These are phyloP conservation scores for Hystrix brachyura DNA, from an alignment of 2,113 vertebrate species.

Conservation along the genomic window DNA sequence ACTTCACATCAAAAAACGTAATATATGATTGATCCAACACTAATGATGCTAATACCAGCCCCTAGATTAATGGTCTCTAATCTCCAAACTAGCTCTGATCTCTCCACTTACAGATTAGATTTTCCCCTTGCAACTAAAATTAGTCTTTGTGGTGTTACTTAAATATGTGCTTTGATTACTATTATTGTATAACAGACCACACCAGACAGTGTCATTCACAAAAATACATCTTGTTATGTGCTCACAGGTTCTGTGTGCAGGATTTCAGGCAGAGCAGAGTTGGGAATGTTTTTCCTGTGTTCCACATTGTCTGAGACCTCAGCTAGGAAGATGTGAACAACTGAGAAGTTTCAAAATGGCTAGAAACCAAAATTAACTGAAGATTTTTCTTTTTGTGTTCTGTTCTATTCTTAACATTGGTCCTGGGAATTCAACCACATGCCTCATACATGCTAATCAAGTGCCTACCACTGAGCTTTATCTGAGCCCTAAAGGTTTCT, in stretches of 20 bases:
- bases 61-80: not conserved
- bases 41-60: slow-evolving; percentile 18
- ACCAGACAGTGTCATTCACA: not conserved
- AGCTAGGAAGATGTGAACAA: not conserved
- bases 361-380: slow-evolving; percentile 27
- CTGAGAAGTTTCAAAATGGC: not conserved
- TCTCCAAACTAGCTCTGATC: not conserved
- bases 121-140: slow-evolving; percentile 38
- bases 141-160: slow-evolving; percentile 40
- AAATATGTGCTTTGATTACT: slow-evolving; percentile 4
- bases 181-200: not conserved
- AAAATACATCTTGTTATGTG: slow-evolving; percentile 3
- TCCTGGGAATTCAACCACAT: not conserved
- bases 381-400: not conserved
- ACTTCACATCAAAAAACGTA: slow-evolving; percentile 32
- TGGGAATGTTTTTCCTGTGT: slow-evolving; percentile 29
- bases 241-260: slow-evolving; percentile 15
- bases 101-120: slow-evolving; percentile 21
- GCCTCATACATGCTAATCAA: not conserved
- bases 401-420: not conserved
- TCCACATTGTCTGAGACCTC: not conserved
- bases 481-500: not conserved
- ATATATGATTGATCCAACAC: not conserved
- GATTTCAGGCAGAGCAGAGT: not conserved
- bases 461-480: not conserved